These are phyloP conservation scores for Dendrolimus kikuchii DNA, from an alignment of 1,140 invertebrate genomes.

Conservation along the genomic window DNA sequence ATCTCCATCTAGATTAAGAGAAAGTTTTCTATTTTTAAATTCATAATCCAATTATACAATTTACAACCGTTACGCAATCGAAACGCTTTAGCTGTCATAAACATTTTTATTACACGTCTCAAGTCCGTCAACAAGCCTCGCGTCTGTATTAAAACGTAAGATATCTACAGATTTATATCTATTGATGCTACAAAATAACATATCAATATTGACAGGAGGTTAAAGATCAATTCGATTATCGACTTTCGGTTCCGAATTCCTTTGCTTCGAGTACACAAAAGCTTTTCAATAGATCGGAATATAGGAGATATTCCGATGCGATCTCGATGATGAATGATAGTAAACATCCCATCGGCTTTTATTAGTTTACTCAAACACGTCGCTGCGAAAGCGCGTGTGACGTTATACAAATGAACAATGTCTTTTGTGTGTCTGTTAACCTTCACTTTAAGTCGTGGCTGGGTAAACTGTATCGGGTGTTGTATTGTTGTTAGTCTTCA, in stretches of 20 bases:
- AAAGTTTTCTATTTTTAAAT: too few species aligned
- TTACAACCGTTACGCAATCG: too few species aligned
- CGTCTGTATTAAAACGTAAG: background rate
- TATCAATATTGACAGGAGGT: slow-evolving; percentile 15
- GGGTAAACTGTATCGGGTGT: slow-evolving; percentile 1
- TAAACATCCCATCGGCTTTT: slow-evolving; percentile 27
- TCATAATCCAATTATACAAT: too few species aligned
- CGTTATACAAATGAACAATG: slow-evolving; percentile 49
- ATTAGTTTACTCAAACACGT: slow-evolving; percentile 38
- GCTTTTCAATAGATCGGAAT: background rate
- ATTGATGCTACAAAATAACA: slow-evolving; percentile 12
- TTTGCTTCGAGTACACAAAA: slow-evolving; percentile 21
- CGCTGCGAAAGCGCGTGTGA: slow-evolving; percentile 24
- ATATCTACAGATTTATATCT: slow-evolving; percentile 4
- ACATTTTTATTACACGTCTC: too few species aligned
- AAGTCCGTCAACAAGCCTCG: too few species aligned
- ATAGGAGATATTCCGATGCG: background rate
- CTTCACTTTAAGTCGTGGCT: slow-evolving; percentile 15
- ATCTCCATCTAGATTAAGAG: too few species aligned
- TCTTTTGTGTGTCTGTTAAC: slow-evolving; percentile 31
- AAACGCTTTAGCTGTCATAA: too few species aligned
- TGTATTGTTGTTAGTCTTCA: background rate
- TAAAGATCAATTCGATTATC: slow-evolving; percentile 29
- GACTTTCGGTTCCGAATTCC: slow-evolving; percentile 21
- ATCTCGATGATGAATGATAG: slow-evolving; percentile 36